Evolutionary conservation across 2,113 vertebrate genomes (phyloP), one percentile per base, ranked within the genome.

Genomic region (Phaethornis superciliosus): DNA sequence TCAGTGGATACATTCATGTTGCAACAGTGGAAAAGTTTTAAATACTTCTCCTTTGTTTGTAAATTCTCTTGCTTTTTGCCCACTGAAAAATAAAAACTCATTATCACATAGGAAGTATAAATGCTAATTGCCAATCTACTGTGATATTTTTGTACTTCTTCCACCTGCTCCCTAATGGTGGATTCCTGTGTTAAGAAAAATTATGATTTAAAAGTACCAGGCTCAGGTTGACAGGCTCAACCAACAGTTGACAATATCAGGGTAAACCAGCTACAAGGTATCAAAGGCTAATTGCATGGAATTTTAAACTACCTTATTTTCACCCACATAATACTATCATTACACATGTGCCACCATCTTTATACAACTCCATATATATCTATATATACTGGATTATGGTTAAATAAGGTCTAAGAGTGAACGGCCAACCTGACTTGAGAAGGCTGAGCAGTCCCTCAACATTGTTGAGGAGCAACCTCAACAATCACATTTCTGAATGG

Each of bases 291-390:
- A 58, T 30, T 1, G 4, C 59, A 63, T 7, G 62, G 19, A 14
- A 35, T 30, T 76, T 85, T 10, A 82, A 23, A 54, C 13, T 49
- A 12, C 5, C 2, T 1, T 54, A 64, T 46, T 85, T 77, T 55
- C 10, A 65, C 17, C 6, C 49, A 27, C 14, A 24, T 10, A n/a
- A n/a, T 63, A 28, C 15, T 74, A 74, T 16, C 20, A 32, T 21
- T 55, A 65, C 6, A 1, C 6, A 27, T 0, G 0, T 17, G 14
- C 33, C 51, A 22, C 35, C 26, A 37, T 23, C 26, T 32, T 55
- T 17, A 65, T 19, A 13, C 18, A 55, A 12, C 35, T 52, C 8
- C 19, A 19, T 26, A 42, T 23, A 27, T 24, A 52, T 6, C 6
- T 27, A 18, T 54, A 22, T 42, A 28, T 7, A 42, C 6, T 63